Evolutionary conservation across 1,140 invertebrate genomes (phyloP).

Genomic region (Fopius arisanus): DNA sequence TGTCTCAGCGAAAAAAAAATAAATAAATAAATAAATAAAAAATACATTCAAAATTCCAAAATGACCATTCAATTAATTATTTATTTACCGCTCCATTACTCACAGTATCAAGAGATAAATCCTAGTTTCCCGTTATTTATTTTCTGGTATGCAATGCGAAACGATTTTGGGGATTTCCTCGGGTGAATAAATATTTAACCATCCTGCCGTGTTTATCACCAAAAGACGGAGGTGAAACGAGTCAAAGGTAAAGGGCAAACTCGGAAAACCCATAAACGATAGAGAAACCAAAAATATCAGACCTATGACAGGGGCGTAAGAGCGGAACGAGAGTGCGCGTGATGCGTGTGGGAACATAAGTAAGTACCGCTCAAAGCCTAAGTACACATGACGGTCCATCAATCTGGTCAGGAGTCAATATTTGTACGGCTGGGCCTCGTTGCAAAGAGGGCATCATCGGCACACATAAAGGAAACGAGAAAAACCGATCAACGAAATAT

Average conservation of each 20-base stretch:
- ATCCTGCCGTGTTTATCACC: constrained; percentile 17
- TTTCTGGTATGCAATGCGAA: neutral
- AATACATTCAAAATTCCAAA: too few species aligned
- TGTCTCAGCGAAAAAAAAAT: too few species aligned
- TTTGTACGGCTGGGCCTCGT: constrained; percentile 62
- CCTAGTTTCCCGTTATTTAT: neutral
- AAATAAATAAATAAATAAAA: too few species aligned
- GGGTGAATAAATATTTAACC: constrained; percentile 20
- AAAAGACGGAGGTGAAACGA: neutral
- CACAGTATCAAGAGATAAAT: neutral
- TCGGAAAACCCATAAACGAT: neutral
- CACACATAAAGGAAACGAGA: constrained; percentile 44
- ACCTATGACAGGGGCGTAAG: constrained; percentile 13
- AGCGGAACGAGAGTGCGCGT: constrained; percentile 23
- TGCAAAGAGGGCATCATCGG: constrained; percentile 62
- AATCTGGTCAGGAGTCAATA: constrained; percentile 63
- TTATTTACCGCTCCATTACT: too few species aligned
- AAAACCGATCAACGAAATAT: constrained; percentile 9
- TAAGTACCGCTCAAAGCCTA: constrained; percentile 57
- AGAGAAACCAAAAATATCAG: neutral
- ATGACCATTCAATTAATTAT: too few species aligned
- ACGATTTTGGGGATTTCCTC: constrained; percentile 1
- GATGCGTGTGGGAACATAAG: constrained; percentile 53
- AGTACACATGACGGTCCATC: constrained; percentile 61
- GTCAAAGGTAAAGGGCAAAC: constrained; percentile 9